A percentile compares a stretch with the other conserved stretches of the same genome.
Conservation (phyloP, 2,113 vertebrate genomes). For the Podarcis cretensis region DNA sequence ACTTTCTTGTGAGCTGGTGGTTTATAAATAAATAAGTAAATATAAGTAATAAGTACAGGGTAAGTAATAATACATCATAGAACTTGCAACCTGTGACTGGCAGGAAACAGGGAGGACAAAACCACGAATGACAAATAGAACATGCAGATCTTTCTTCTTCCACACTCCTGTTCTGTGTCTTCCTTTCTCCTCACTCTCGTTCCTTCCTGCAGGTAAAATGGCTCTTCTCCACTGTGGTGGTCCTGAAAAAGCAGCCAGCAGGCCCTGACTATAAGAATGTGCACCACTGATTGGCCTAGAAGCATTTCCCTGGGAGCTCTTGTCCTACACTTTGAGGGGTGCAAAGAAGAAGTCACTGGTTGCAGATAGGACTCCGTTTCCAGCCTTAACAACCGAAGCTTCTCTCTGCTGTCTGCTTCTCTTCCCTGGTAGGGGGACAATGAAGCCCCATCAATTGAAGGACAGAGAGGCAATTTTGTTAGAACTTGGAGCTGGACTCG, state of each 20-base stretch:
- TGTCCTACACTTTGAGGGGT: neutral
- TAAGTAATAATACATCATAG: no score
- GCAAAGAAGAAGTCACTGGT: neutral
- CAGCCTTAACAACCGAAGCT: neutral
- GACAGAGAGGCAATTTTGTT: no score
- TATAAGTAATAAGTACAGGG: neutral
- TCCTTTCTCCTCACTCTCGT: neutral
- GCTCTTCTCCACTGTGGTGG: conserved; percentile 51
- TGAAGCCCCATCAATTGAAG: no score
- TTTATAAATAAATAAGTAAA: neutral
- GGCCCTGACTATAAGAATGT: conserved; percentile 57
- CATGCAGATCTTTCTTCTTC: neutral
- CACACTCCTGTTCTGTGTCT: neutral
- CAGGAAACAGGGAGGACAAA: neutral
- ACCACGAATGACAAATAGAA: neutral
- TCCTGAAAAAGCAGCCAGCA: conserved; percentile 43
- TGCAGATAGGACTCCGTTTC: neutral
- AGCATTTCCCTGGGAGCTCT: neutral
- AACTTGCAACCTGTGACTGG: neutral
- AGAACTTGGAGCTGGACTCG: no score
- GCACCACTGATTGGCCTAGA: conserved; percentile 31
- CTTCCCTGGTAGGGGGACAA: neutral
- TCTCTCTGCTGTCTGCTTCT: neutral
- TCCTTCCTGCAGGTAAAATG: conserved; percentile 54
- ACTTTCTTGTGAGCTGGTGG: no score